Percentiles rank a stretch among this genome's conserved stretches.
Evolutionary conservation across 2,888 invertebrate genomes (phyloP).

Genomic region (Microctonus brassicae): DNA sequence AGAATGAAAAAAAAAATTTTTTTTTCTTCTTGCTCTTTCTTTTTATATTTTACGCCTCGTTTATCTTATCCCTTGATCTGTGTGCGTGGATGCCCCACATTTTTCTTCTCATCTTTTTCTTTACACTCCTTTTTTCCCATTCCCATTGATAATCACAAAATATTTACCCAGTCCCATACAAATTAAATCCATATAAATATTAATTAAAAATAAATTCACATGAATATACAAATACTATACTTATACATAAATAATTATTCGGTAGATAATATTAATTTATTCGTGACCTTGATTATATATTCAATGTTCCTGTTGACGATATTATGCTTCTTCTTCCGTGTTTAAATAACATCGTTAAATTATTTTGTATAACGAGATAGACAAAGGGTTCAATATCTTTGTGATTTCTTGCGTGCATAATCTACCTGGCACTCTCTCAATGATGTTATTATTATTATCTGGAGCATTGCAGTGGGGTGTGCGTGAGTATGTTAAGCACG

Average conservation of each 20-base stretch:
- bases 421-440: slow-evolving; percentile 39
- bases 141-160: background rate
- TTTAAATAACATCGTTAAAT: background rate
- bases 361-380: background rate
- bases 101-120: background rate
- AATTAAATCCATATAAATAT: too few species aligned
- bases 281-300: background rate
- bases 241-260: background rate
- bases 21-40: background rate
- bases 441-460: slow-evolving; percentile 39
- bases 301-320: slow-evolving; percentile 1
- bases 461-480: slow-evolving; percentile 11
- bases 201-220: background rate
- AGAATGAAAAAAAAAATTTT: background rate
- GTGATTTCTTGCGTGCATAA: slow-evolving; percentile 24
- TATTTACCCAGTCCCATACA: background rate
- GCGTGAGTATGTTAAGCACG: background rate
- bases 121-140: background rate
- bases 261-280: background rate
- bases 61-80: background rate
- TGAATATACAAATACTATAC: too few species aligned
- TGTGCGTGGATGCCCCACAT: background rate
- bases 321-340: slow-evolving; percentile 4
- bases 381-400: slow-evolving; percentile 29
- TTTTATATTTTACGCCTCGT: background rate